A percentile compares a stretch with the other conserved stretches of the same genome.
phyloP scores from a whole-genome alignment of 2,888 invertebrate species.

The Sphaerophoria rueppellii region DNA sequence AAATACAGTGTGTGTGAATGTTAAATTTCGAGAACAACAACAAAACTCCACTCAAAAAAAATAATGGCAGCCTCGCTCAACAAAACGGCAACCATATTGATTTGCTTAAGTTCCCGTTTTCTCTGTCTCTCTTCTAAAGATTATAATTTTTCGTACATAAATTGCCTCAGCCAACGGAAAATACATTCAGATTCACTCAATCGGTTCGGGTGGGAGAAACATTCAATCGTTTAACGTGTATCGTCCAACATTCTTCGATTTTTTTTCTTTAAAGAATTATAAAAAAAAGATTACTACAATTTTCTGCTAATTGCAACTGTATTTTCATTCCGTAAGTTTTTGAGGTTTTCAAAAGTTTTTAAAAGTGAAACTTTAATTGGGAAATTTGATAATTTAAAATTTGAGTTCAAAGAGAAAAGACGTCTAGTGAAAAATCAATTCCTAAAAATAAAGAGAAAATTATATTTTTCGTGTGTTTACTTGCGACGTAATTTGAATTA shows the following conservation, averaged over 20 bases:
- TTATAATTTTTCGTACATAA: conserved; percentile 58
- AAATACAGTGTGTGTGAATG: background rate
- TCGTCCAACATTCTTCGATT: conserved; percentile 20
- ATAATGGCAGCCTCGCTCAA: conserved; percentile 19
- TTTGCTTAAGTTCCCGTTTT: conserved; percentile 27
- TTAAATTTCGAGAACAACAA: conserved; percentile 36
- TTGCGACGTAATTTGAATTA: conserved; percentile 38
- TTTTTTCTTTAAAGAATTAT: background rate
- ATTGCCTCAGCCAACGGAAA: conserved; percentile 45
- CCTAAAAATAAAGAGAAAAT: conserved; percentile 25
- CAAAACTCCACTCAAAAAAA: background rate
- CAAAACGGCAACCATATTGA: conserved; percentile 61
- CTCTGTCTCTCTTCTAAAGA: conserved; percentile 17
- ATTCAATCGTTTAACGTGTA: conserved; percentile 67
- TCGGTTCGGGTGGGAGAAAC: conserved; percentile 72
- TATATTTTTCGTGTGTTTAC: conserved; percentile 11
- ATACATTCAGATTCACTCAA: conserved; percentile 67
- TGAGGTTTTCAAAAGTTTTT: background rate
- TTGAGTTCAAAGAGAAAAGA: conserved; percentile 47
- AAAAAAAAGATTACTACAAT: conserved; percentile 18
- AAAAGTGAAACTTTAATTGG: background rate
- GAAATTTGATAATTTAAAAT: conserved; percentile 15
- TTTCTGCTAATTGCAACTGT: conserved; percentile 31
- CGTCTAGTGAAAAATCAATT: conserved; percentile 14
- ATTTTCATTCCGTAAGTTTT: conserved; percentile 60